phyloP scores from a whole-genome alignment of 2,888 invertebrate genomes.

The Perithous albicinctus region DNA sequence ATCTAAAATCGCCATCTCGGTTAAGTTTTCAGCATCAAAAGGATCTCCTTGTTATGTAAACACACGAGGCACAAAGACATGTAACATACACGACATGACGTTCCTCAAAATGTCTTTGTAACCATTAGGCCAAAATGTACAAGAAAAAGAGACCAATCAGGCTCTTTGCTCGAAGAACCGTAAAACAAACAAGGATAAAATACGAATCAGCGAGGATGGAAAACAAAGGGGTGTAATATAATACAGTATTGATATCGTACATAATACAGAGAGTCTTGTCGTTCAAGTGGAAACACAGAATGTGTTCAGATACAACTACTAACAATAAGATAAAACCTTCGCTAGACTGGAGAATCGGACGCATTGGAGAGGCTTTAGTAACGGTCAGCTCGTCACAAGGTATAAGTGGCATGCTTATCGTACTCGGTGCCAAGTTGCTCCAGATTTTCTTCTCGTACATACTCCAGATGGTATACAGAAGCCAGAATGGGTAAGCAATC shows the following conservation, averaged over 20 bases:
- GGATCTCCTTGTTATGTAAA: not conserved
- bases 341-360: not conserved
- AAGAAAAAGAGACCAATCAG: not conserved
- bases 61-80: not conserved
- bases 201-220: not conserved
- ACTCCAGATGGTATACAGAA: not conserved
- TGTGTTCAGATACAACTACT: slow-evolving; percentile 7
- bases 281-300: slow-evolving; percentile 4
- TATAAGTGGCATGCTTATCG: slow-evolving; percentile 36
- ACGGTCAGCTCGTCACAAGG: slow-evolving; percentile 20
- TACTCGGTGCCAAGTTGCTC: slow-evolving; percentile 11
- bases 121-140: not conserved
- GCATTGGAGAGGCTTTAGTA: not conserved
- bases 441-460: slow-evolving; percentile 13
- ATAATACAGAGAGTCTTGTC: not conserved
- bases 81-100: slow-evolving; percentile 1
- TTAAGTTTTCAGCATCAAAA: slow-evolving; percentile 13
- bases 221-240: slow-evolving; percentile 9
- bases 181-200: slow-evolving; percentile 3
- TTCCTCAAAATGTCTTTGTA: not conserved
- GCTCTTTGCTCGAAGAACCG: not conserved
- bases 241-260: not conserved
- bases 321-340: slow-evolving; percentile 5
- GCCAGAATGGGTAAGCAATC: slow-evolving; percentile 42
- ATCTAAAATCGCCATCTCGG: slow-evolving; percentile 24